Evolutionary conservation across 2,888 invertebrate genomes (phyloP).

Genomic region (Melieria omissa): DNA sequence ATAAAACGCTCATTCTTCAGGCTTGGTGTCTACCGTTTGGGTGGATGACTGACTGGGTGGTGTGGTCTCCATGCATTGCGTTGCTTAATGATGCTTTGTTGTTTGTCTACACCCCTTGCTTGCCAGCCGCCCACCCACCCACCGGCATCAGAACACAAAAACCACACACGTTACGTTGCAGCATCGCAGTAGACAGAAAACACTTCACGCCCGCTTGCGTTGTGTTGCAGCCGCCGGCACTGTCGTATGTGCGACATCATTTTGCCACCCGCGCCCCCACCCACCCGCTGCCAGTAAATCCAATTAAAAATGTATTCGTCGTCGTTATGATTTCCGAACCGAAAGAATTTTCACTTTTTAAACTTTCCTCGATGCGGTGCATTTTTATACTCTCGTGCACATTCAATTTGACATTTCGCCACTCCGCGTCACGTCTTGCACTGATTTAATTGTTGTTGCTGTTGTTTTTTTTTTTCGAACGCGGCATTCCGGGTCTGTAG

Average conservation of each 20-base stretch:
- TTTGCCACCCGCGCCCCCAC: constrained; percentile 14
- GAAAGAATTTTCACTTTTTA: constrained; percentile 41
- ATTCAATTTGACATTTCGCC: neutral
- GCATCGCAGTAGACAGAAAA: neutral
- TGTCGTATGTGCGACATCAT: constrained; percentile 24
- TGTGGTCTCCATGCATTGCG: neutral
- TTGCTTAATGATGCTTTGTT: constrained; percentile 12
- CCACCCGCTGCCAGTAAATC: constrained; percentile 48
- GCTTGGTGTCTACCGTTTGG: no score
- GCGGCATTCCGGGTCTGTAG: constrained; percentile 22
- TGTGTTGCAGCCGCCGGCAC: neutral
- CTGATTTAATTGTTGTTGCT: neutral
- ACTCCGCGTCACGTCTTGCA: no score
- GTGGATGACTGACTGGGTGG: no score
- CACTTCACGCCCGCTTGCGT: neutral
- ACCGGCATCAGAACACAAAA: constrained; percentile 9
- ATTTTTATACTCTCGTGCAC: constrained; percentile 9
- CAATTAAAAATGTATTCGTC: constrained; percentile 53
- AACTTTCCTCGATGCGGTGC: constrained; percentile 9
- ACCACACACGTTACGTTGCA: neutral
- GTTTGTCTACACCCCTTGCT: neutral
- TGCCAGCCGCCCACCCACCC: constrained; percentile 7
- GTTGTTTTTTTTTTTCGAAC: neutral
- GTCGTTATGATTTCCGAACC: constrained; percentile 25
- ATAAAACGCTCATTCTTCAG: no score